Evolutionary conservation across 2,797 vertebrate genomes (phyloP).

Genomic region (Muscicapa striata): DNA sequence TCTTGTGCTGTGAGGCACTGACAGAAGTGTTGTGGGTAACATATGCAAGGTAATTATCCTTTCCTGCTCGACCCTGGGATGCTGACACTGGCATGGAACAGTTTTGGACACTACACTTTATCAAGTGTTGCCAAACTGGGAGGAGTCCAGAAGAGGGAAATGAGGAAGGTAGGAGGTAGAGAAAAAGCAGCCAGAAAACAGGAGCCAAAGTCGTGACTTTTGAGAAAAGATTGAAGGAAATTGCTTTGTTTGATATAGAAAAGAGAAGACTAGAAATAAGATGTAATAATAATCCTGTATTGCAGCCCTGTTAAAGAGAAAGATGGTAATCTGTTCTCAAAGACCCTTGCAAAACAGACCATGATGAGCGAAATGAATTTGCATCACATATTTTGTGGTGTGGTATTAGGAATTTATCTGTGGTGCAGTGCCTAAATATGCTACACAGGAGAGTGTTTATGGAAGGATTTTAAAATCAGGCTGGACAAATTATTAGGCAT

Average conservation of each 20-base stretch:
- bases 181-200: background rate
- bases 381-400: background rate
- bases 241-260: background rate
- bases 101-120: background rate
- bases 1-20: background rate
- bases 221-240: background rate
- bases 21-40: background rate
- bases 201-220: background rate
- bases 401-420: background rate
- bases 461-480: background rate
- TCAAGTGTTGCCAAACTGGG: background rate
- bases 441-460: background rate
- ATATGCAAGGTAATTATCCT: constrained; percentile 13
- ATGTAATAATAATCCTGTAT: background rate
- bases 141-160: constrained; percentile 8
- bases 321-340: background rate
- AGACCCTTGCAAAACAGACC: background rate
- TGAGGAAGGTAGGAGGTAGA: background rate
- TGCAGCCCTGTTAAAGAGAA: background rate
- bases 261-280: background rate
- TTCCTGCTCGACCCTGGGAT: background rate
- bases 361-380: background rate
- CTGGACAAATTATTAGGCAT: background rate
- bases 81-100: background rate
- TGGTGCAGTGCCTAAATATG: background rate